Evolutionary conservation across 2,113 vertebrate genomes (phyloP).

Genomic region (Speoplatyrhinus poulsoni): DNA sequence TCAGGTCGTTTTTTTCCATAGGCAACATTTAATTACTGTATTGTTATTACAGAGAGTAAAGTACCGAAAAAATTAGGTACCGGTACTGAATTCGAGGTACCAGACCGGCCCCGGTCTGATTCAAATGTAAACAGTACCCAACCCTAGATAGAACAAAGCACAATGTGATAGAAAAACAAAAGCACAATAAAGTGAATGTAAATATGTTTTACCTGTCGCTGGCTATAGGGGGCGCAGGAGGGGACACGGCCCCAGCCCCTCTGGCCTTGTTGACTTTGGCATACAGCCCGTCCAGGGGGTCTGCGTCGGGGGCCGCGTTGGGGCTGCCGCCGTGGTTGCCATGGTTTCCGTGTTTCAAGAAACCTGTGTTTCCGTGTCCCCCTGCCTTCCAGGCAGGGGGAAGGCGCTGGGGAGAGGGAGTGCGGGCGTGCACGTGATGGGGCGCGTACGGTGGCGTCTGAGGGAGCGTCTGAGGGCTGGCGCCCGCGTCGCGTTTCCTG

Average conservation of each 20-base stretch:
- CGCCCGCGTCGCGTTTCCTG: slow-evolving; percentile 75
- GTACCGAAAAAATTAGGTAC: too few species aligned
- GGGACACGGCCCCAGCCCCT: slow-evolving; percentile 48
- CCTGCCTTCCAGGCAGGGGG: slow-evolving; percentile 49
- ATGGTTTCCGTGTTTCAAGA: slow-evolving; percentile 68
- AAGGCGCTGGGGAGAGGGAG: slow-evolving; percentile 70
- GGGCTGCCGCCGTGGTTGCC: slow-evolving; percentile 39
- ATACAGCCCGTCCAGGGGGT: slow-evolving; percentile 88
- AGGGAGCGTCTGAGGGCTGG: slow-evolving; percentile 34
- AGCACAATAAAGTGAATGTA: neutral
- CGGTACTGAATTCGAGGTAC: too few species aligned
- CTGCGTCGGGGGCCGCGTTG: slow-evolving; percentile 76
- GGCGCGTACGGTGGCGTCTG: slow-evolving; percentile 46
- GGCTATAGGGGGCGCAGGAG: slow-evolving; percentile 67
- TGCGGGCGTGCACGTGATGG: slow-evolving; percentile 68
- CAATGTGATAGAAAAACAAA: too few species aligned
- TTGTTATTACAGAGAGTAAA: too few species aligned
- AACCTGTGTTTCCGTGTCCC: too few species aligned
- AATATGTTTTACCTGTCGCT: slow-evolving; percentile 82
- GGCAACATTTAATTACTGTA: too few species aligned
- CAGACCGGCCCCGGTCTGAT: too few species aligned
- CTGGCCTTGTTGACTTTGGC: slow-evolving; percentile 95
- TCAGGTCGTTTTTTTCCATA: too few species aligned
- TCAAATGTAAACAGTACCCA: too few species aligned
- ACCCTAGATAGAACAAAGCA: neutral